Percentiles rank a stretch among this genome's conserved stretches.
Conservation (phyloP, 1,140 invertebrate species). For the Drosophila quadrilineata region DNA sequence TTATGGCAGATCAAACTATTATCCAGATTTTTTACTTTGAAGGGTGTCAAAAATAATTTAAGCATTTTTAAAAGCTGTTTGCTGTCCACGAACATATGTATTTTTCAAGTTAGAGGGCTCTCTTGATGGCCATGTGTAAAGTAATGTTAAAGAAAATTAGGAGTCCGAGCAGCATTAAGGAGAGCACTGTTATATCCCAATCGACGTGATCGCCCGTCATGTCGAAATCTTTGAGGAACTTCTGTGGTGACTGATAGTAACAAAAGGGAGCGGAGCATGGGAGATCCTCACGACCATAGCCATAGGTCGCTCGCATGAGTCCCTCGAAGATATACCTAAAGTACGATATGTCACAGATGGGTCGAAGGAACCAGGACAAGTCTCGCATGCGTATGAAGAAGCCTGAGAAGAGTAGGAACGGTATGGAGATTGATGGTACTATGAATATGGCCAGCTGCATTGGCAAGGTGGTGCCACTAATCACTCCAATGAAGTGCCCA, state of each 20-base stretch:
- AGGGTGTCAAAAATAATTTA: too few relatives aligned
- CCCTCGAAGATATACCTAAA: constrained; percentile 92
- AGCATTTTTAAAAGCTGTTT: too few relatives aligned
- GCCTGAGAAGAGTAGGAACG: constrained; percentile 92
- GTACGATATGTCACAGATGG: constrained; percentile 88
- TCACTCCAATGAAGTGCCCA: constrained; percentile 89
- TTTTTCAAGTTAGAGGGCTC: constrained; percentile 32
- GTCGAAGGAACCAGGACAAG: constrained; percentile 87
- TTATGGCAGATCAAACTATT: too few relatives aligned
- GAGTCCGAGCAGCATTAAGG: constrained; percentile 43
- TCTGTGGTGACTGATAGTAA: constrained; percentile 80
- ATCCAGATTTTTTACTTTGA: too few relatives aligned
- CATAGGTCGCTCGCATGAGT: constrained; percentile 88
- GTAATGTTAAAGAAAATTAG: constrained; percentile 55
- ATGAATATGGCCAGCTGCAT: constrained; percentile 90
- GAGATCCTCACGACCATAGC: constrained; percentile 84
- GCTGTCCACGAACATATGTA: not conserved
- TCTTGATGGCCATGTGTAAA: constrained; percentile 50
- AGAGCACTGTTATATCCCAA: constrained; percentile 57
- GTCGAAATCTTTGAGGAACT: constrained; percentile 82
- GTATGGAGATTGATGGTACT: constrained; percentile 90
- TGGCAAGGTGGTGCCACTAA: constrained; percentile 87
- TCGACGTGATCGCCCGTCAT: constrained; percentile 73
- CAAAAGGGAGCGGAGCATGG: constrained; percentile 83
- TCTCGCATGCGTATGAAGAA: constrained; percentile 92